Evolutionary conservation across 2,113 vertebrate species (phyloP).

Genomic region (Oenanthe melanoleuca): DNA sequence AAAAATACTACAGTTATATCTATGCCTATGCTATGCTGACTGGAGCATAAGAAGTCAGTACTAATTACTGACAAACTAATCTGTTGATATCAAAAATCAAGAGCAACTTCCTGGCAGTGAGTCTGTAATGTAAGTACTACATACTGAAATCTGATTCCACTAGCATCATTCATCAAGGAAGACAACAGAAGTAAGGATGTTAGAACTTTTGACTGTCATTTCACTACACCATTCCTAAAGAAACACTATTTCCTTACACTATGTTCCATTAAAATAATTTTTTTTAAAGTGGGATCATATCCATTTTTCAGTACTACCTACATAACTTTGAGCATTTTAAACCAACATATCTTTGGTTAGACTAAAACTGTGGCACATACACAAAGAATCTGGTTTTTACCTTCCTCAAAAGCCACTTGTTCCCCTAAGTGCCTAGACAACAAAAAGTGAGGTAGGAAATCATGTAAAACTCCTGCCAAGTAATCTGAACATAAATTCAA

Average conservation of each 20-base stretch:
- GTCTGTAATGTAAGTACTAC: too few species aligned
- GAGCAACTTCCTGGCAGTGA: too few species aligned
- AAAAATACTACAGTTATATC: too few species aligned
- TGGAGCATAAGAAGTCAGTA: too few species aligned
- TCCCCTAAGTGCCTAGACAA: not conserved
- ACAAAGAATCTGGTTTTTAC: not conserved
- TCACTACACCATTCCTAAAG: not conserved
- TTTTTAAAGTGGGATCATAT: not conserved
- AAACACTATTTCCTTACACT: not conserved
- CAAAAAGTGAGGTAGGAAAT: not conserved
- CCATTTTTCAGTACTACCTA: not conserved
- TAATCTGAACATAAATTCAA: constrained; percentile 52
- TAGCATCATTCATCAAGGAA: too few species aligned
- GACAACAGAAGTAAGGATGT: too few species aligned
- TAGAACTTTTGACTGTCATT: too few species aligned
- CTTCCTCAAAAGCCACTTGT: not conserved
- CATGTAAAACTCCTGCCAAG: constrained; percentile 11
- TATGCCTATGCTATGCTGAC: too few species aligned
- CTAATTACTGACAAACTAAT: too few species aligned
- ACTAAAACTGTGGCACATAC: not conserved
- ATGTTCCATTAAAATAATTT: not conserved
- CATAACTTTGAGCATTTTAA: not conserved
- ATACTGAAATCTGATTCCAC: too few species aligned
- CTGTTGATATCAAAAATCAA: too few species aligned
- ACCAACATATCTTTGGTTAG: not conserved